These are phyloP conservation scores for Atta cephalotes DNA, from an alignment of 1,140 invertebrate species.

Conservation along the genomic window DNA sequence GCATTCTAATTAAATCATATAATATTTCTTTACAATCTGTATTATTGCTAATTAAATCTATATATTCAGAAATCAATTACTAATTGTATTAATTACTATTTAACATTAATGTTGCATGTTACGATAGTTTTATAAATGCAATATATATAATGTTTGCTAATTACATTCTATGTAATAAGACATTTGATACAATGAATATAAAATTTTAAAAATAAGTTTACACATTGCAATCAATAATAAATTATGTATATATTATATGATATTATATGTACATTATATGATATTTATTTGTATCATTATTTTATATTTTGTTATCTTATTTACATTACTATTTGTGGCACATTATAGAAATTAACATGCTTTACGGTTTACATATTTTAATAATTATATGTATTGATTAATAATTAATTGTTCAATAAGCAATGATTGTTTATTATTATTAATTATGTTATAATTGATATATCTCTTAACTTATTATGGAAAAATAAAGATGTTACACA, in stretches of 20 bases:
- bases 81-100: background rate
- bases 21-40: background rate
- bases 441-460: constrained; percentile 6
- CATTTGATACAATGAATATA: background rate
- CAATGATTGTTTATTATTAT: background rate
- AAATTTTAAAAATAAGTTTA: background rate
- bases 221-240: background rate
- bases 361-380: constrained; percentile 4
- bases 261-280: background rate
- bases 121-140: background rate
- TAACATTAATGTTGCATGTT: background rate
- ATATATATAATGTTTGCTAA: background rate
- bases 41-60: constrained; percentile 2
- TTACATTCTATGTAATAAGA: constrained; percentile 4
- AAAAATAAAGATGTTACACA: background rate
- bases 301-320: background rate
- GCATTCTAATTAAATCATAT: background rate
- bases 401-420: constrained; percentile 17
- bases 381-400: background rate
- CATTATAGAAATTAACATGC: constrained; percentile 1
- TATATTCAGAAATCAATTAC: constrained; percentile 30
- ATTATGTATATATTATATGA: too few species aligned
- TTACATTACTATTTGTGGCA: background rate
- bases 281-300: background rate
- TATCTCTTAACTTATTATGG: background rate